phyloP scores from a whole-genome alignment of 2,113 vertebrate genomes.

The Emydocephalus ijimae region DNA sequence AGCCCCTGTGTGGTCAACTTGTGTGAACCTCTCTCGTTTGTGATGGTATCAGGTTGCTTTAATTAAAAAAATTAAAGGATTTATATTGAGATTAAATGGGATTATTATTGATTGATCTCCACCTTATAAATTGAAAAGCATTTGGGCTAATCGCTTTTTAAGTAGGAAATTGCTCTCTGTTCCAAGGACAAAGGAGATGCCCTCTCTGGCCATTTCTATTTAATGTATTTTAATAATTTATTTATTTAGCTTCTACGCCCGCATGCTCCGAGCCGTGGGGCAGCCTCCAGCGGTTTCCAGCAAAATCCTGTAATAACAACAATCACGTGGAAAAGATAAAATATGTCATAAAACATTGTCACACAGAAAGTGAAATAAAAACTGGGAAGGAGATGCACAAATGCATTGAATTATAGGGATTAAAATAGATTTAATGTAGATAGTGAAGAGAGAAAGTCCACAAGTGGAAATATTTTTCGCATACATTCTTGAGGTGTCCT shows the following conservation, averaged over 20 bases:
- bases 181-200: slow-evolving; percentile 58
- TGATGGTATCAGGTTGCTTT: slow-evolving; percentile 60
- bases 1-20: not conserved
- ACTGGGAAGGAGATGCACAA: not conserved
- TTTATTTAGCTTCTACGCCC: not conserved
- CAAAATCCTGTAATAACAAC: not conserved
- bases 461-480: not conserved
- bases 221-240: not conserved
- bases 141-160: slow-evolving; percentile 70
- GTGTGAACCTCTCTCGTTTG: slow-evolving; percentile 32
- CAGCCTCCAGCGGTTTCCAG: not conserved
- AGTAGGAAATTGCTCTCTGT: slow-evolving; percentile 56
- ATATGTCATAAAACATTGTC: not conserved
- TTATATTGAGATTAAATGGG: slow-evolving; percentile 69
- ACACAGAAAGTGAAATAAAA: not conserved
- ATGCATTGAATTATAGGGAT: not conserved
- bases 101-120: slow-evolving; percentile 72
- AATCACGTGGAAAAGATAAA: not conserved
- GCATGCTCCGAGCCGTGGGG: not conserved
- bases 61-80: slow-evolving; percentile 72
- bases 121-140: slow-evolving; percentile 70
- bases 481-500: not conserved
- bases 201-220: slow-evolving; percentile 15
- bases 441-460: not conserved
- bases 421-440: not conserved